phyloP scores from a whole-genome alignment of 1,140 invertebrate species.

The Mycetomoellerius zeteki region DNA sequence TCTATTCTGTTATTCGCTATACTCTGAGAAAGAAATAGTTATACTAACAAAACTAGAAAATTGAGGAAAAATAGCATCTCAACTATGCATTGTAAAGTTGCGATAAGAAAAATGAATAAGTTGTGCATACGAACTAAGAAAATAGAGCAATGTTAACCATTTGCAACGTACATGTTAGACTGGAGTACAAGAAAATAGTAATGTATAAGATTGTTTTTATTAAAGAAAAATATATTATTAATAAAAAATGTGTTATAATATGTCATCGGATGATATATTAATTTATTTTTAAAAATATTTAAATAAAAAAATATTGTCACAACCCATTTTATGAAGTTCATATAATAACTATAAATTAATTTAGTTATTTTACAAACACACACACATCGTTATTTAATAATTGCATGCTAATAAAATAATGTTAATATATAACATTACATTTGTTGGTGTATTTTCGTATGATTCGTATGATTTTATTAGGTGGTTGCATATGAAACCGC shows the following conservation, averaged over 20 bases:
- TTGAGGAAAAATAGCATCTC: not conserved
- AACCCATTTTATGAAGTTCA: not conserved
- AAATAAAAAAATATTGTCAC: not conserved
- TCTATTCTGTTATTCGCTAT: not conserved
- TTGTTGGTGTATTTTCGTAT: not conserved
- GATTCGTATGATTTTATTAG: no score
- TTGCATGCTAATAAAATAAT: not conserved
- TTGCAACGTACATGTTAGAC: not conserved
- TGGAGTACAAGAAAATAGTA: not conserved
- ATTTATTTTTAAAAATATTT: not conserved
- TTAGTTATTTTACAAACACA: not conserved
- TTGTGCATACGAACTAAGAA: not conserved
- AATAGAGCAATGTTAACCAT: not conserved
- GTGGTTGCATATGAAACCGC: no score
- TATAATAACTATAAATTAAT: not conserved
- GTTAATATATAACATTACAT: not conserved
- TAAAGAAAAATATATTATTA: not conserved
- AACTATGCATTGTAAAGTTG: not conserved
- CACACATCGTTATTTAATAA: not conserved
- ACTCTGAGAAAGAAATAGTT: slow-evolving; percentile 1
- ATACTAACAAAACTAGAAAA: not conserved
- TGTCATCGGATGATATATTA: not conserved
- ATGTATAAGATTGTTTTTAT: not conserved
- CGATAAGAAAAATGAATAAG: not conserved
- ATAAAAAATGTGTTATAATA: not conserved